Conservation (phyloP, 2,113 vertebrate genomes). For the human (Homo sapiens) region DNA sequence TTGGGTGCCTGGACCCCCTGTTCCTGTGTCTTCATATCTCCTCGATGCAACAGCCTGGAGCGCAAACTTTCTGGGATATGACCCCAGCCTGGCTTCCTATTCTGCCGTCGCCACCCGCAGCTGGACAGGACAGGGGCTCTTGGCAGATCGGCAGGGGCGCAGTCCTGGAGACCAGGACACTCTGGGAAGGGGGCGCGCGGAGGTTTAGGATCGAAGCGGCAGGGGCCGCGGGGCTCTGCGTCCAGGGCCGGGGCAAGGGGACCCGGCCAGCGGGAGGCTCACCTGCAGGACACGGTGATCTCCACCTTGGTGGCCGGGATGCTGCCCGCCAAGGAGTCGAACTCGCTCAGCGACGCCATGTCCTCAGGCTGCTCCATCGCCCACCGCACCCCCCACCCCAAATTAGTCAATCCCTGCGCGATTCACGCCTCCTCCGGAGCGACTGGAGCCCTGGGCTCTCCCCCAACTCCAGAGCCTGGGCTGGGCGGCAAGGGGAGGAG, state of each 20-base stretch:
- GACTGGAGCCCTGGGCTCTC: conserved; percentile 49
- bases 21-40: not conserved
- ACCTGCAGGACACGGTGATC: conserved; percentile 96
- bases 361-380: conserved; percentile 90
- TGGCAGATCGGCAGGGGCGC: not conserved
- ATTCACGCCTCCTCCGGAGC: conserved; percentile 54
- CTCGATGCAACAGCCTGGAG: not conserved
- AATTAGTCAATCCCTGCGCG: conserved; percentile 46
- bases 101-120: not conserved
- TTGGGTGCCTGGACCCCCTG: not conserved
- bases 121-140: not conserved
- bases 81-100: conserved; percentile 43
- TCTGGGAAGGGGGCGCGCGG: not conserved
- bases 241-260: conserved; percentile 42
- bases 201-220: not conserved
- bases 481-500: conserved; percentile 42
- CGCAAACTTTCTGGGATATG: conserved; percentile 70
- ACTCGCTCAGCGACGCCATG: conserved; percentile 92
- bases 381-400: conserved; percentile 77
- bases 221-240: not conserved
- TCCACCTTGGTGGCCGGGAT: conserved; percentile 96
- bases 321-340: conserved; percentile 92
- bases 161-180: not conserved
- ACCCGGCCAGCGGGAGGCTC: conserved; percentile 37
- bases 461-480: conserved; percentile 53